phyloP scores from a whole-genome alignment of 2,888 invertebrate species.

The Acrocera orbiculus region DNA sequence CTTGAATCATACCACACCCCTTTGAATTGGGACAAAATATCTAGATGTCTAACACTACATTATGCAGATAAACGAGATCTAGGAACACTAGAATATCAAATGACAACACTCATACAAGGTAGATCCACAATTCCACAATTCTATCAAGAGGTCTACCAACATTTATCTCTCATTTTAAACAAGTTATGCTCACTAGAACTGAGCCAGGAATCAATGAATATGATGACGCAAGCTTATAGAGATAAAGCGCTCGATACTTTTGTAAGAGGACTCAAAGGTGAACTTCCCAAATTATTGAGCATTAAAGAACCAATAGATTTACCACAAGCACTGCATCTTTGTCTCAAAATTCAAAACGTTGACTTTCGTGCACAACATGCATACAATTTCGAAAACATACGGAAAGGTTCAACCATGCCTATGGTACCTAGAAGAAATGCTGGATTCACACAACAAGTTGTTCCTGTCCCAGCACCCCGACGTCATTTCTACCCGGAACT shows the following conservation, averaged over 20 bases:
- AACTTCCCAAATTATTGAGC: conserved; percentile 5
- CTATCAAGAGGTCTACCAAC: conserved; percentile 12
- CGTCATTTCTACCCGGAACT: conserved; percentile 2
- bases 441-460: too few species aligned
- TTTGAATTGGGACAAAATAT: conserved; percentile 6
- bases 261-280: conserved; percentile 12
- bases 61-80: conserved; percentile 10
- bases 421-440: conserved; percentile 1
- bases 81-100: conserved; percentile 10
- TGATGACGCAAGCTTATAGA: conserved; percentile 10
- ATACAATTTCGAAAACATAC: not conserved
- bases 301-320: conserved; percentile 3
- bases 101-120: conserved; percentile 9
- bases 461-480: not conserved
- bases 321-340: conserved; percentile 1
- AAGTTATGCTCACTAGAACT: conserved; percentile 13
- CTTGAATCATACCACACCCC: conserved; percentile 7
- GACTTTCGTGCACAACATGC: conserved; percentile 2
- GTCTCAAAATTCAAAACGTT: conserved; percentile 1
- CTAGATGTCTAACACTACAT: conserved; percentile 6
- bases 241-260: conserved; percentile 14
- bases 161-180: conserved; percentile 14
- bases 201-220: conserved; percentile 8
- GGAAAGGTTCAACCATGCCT: not conserved
- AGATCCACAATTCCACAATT: conserved; percentile 11